Evolutionary conservation across 2,888 invertebrate genomes (phyloP).

Genomic region (Uloborus plumipes): DNA sequence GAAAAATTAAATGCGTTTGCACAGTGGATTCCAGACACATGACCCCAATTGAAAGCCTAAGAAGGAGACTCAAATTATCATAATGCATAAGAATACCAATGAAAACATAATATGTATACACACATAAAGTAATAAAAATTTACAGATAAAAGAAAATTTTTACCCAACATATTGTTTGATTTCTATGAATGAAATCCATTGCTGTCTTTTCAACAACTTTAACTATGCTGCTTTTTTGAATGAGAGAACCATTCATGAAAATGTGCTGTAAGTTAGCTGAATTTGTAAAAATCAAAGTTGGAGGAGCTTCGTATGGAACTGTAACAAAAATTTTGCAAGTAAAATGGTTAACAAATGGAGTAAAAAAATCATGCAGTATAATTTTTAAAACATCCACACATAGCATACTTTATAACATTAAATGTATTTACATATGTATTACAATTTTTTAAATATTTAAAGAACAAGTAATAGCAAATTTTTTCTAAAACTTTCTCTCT

Average conservation of each 20-base stretch:
- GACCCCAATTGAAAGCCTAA: conserved; percentile 25
- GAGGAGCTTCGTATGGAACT: conserved; percentile 78
- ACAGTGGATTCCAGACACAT: conserved; percentile 76
- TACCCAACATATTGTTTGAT: conserved; percentile 81
- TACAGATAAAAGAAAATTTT: conserved; percentile 68
- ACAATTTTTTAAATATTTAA: too few relatives aligned
- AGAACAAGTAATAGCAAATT: too few relatives aligned
- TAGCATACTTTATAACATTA: too few relatives aligned
- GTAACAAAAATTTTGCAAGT: conserved; percentile 35
- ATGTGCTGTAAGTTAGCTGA: conserved; percentile 78
- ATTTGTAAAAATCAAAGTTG: conserved; percentile 81
- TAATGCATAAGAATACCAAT: background rate
- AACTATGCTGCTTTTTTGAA: conserved; percentile 70
- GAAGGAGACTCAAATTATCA: background rate
- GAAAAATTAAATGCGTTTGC: conserved; percentile 78
- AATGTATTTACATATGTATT: too few relatives aligned
- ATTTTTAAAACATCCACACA: background rate
- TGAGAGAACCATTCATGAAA: conserved; percentile 74
- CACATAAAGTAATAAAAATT: background rate
- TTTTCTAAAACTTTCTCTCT: too few relatives aligned
- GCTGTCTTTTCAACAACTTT: conserved; percentile 69
- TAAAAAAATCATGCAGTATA: background rate
- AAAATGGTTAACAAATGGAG: background rate
- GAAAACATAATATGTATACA: background rate
- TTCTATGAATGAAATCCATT: conserved; percentile 79